phyloP scores from a whole-genome alignment of 2,888 invertebrate species.

The Cheilosia vernalis region DNA sequence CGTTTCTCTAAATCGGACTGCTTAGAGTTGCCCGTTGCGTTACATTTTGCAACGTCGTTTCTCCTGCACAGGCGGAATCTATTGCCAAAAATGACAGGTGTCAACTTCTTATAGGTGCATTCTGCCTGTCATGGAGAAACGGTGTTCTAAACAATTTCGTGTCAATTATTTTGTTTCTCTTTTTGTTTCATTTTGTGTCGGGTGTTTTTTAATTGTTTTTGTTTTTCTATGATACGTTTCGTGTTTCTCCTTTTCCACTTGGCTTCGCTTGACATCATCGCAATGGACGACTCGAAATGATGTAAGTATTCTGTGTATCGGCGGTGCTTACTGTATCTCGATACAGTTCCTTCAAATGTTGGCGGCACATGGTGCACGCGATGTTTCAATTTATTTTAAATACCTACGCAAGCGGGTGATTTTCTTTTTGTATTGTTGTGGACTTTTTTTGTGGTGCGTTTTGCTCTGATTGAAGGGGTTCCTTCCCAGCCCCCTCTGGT shows the following conservation, averaged over 20 bases:
- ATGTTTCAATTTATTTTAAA: conserved; percentile 33
- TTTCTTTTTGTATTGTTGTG: conserved; percentile 16
- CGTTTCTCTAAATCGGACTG: conserved; percentile 15
- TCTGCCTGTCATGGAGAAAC: conserved; percentile 17
- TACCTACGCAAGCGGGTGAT: conserved; percentile 21
- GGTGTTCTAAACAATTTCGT: conserved; percentile 1
- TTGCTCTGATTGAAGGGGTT: conserved; percentile 45
- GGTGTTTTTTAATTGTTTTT: conserved; percentile 34
- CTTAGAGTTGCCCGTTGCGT: not conserved
- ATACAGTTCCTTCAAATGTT: not conserved
- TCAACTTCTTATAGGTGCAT: conserved; percentile 13
- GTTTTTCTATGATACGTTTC: conserved; percentile 29
- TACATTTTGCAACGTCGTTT: conserved; percentile 14
- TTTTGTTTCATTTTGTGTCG: conserved; percentile 44
- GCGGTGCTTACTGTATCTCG: not conserved
- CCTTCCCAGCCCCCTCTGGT: not conserved
- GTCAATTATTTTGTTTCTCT: conserved; percentile 8
- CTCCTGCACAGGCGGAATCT: conserved; percentile 1
- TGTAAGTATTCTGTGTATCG: conserved; percentile 63
- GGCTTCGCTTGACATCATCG: conserved; percentile 74
- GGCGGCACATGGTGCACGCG: conserved; percentile 46
- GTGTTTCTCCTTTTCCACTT: conserved; percentile 64
- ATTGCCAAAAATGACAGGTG: not conserved
- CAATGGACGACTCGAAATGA: conserved; percentile 64
- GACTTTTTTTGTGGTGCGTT: not conserved